phyloP scores from a whole-genome alignment of 2,888 invertebrate genomes.

The Shargacucullia verbasci region DNA sequence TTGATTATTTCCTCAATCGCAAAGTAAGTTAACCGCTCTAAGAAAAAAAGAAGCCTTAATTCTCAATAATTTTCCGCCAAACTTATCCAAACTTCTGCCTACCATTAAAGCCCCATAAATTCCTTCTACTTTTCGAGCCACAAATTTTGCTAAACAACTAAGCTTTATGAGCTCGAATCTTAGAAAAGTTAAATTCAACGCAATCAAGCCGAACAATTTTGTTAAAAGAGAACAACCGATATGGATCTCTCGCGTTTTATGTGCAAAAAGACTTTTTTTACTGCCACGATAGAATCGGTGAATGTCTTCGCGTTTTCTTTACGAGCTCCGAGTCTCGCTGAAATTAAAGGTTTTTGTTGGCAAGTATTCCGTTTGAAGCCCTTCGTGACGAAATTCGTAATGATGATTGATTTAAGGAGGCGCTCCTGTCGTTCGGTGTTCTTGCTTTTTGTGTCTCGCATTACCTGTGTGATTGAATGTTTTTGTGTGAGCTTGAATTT shows the following conservation, averaged over 20 bases:
- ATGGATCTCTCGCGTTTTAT: conserved; percentile 60
- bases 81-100: conserved; percentile 31
- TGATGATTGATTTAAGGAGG: conserved; percentile 59
- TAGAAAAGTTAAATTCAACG: conserved; percentile 52
- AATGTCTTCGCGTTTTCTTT: conserved; percentile 65
- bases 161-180: conserved; percentile 43
- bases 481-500: conserved; percentile 18
- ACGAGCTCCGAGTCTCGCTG: conserved; percentile 54
- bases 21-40: background rate
- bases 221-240: conserved; percentile 61
- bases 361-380: conserved; percentile 45
- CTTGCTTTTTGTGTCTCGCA: conserved; percentile 33
- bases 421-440: conserved; percentile 22
- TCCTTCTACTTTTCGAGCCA: conserved; percentile 38
- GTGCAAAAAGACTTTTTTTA: conserved; percentile 62
- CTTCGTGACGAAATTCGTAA: conserved; percentile 57
- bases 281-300: conserved; percentile 62
- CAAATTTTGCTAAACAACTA: conserved; percentile 48
- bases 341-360: conserved; percentile 60
- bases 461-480: conserved; percentile 42
- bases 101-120: conserved; percentile 53
- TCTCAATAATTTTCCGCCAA: conserved; percentile 37
- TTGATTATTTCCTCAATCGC: too few species aligned
- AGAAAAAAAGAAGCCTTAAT: conserved; percentile 32
- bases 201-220: conserved; percentile 58